Base-by-base conservation (phyloP, 2,113 vertebrate species). In the Apus apus region DNA sequence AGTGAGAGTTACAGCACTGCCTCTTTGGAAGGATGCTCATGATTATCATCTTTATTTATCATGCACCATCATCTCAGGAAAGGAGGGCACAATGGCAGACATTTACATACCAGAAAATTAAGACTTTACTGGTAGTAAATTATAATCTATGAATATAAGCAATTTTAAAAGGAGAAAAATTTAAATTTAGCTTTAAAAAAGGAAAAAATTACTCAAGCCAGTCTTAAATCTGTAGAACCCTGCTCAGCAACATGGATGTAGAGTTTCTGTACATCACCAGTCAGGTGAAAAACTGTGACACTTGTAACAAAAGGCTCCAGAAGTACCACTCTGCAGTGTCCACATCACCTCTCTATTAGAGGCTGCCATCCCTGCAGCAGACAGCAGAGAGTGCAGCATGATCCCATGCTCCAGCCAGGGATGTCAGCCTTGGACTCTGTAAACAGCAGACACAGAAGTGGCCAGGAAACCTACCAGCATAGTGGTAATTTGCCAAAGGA, bases 401-500 rank as follows among this genome's bases (percentile, higher is more conserved):
- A 90, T 71, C 72, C 92, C 72, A 54, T 7, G 32, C 83, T 80
- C 83, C 43, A 60, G 72, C 30, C 26, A 26, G 50, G 58, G 56
- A 76, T 29, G 36, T 15, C 46, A 56, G 51, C 45, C 61, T 57
- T 53, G 40, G 57, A 25, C 60, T 74, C 36, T 53, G 12, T 16
- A 30, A 8, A 78, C n/a, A 72, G 46, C 14, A 73, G 68, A 51
- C 0, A 70, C 11, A 40, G 66, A 64, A 77, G 40, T n/a, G 6
- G 5, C 75, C 60, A 29, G 76, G 91, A 80, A 75, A 97, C 97
- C 82, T 98, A 99, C 99, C 99, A 1, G 98, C 98, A 58, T 99
- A 99, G 97, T 99, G 99, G 96, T 99, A 99, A 97, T 98, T 98
- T 94, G 98, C 97, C 94, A 99, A 96, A 91, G 97, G 98, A 90